phyloP scores from a whole-genome alignment of 2,888 invertebrate species.

The Andrena camellia region DNA sequence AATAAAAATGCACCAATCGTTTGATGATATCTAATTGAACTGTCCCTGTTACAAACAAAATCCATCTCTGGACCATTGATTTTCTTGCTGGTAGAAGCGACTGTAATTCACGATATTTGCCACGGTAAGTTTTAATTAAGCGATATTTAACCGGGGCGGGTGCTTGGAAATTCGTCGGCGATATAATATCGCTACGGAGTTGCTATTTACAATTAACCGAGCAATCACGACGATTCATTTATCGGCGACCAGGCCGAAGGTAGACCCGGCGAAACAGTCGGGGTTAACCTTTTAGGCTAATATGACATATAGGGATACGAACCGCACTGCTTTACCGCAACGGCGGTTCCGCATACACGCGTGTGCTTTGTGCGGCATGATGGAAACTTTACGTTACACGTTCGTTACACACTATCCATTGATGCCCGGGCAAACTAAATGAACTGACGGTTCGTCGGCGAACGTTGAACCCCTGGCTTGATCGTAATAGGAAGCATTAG shows the following conservation, averaged over 20 bases:
- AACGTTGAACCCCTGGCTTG: conserved; percentile 37
- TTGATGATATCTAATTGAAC: too few relatives aligned
- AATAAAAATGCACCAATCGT: too few relatives aligned
- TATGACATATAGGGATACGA: conserved; percentile 64
- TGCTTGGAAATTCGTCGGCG: not conserved
- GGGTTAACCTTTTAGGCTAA: conserved; percentile 65
- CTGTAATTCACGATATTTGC: conserved; percentile 6
- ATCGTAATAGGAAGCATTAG: conserved; percentile 54
- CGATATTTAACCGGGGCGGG: not conserved
- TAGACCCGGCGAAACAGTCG: conserved; percentile 56
- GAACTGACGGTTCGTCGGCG: conserved; percentile 56
- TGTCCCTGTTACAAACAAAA: too few relatives aligned
- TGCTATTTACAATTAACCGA: conserved; percentile 32
- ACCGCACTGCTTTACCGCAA: conserved; percentile 67
- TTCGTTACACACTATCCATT: conserved; percentile 65
- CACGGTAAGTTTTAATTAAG: conserved; percentile 25
- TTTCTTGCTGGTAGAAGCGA: not conserved
- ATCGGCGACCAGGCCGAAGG: conserved; percentile 35
- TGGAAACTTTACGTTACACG: conserved; percentile 68
- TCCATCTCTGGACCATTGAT: not conserved
- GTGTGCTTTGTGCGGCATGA: conserved; percentile 65
- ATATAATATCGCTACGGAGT: conserved; percentile 20
- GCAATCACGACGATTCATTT: conserved; percentile 40
- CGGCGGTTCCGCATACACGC: conserved; percentile 65
- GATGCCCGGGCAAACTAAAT: conserved; percentile 62